Conservation (phyloP, 2,113 vertebrate genomes). For the Ptilonorhynchus violaceus region DNA sequence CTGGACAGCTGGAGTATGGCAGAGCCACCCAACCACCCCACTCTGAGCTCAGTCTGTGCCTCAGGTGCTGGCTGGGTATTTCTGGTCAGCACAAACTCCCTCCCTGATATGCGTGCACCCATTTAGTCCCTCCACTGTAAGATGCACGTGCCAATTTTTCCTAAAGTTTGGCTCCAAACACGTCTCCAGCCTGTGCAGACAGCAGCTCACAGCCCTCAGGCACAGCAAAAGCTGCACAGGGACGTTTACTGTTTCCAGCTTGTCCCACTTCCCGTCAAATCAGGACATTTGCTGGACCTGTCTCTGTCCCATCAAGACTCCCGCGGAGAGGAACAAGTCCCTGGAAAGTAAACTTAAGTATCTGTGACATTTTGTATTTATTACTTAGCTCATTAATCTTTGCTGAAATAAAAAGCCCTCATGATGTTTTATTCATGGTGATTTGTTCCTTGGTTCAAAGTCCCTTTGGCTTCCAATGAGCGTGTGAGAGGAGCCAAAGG, state of each 20-base stretch:
- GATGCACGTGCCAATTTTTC: neutral
- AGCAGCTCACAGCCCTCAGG: neutral
- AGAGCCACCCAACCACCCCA: neutral
- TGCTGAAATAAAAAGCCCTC: neutral
- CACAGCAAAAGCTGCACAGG: neutral
- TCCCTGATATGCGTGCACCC: neutral
- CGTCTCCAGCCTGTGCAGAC: neutral
- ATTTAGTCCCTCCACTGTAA: neutral
- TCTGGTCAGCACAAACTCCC: neutral
- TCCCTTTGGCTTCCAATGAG: neutral
- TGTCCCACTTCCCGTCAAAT: neutral
- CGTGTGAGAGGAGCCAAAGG: neutral
- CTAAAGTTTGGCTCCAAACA: neutral
- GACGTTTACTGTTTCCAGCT: neutral
- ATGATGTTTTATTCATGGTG: constrained; percentile 33
- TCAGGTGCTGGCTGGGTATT: neutral
- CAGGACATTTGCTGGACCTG: neutral
- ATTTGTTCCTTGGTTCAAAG: neutral
- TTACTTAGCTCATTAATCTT: constrained; percentile 54
- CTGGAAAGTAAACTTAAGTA: constrained; percentile 29
- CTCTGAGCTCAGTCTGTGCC: neutral
- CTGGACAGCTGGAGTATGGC: neutral
- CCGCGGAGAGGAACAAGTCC: neutral
- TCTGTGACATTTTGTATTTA: constrained; percentile 36
- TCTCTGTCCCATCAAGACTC: neutral